Percentiles rank a stretch among this genome's conserved stretches.
Conservation (phyloP, 2,888 invertebrate species). For the Itoplectis maculator region DNA sequence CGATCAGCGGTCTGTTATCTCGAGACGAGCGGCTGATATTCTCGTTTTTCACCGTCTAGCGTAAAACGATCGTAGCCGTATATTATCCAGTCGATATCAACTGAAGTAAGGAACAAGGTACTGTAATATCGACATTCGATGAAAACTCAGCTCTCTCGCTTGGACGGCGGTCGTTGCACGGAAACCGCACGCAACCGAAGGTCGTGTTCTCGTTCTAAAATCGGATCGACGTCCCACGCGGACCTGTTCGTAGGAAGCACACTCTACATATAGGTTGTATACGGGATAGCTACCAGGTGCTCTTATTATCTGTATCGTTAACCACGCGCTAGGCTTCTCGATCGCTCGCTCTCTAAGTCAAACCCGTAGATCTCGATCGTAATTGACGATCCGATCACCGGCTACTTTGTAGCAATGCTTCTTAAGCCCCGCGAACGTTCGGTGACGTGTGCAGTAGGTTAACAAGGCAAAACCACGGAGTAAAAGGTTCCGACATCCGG, state of each 20-base stretch:
- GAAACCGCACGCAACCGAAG: constrained; percentile 69
- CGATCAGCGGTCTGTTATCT: constrained; percentile 7
- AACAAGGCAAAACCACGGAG: too few relatives aligned
- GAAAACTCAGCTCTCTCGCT: constrained; percentile 17
- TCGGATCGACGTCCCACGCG: constrained; percentile 71
- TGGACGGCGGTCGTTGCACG: constrained; percentile 44
- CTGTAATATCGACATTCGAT: constrained; percentile 13
- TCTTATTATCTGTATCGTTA: constrained; percentile 39
- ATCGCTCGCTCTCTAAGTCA: constrained; percentile 1
- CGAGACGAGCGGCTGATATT: constrained; percentile 10
- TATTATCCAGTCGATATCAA: constrained; percentile 6
- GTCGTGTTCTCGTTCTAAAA: constrained; percentile 75
- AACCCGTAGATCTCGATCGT: constrained; percentile 22
- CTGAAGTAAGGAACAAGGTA: background rate
- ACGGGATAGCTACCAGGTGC: constrained; percentile 70
- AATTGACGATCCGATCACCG: constrained; percentile 14
- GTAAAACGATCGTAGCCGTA: constrained; percentile 3
- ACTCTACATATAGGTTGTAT: constrained; percentile 37
- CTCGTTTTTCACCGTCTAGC: constrained; percentile 10
- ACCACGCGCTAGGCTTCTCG: constrained; percentile 7
- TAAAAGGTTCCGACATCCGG: too few relatives aligned
- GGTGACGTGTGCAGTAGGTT: background rate
- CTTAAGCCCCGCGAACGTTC: background rate
- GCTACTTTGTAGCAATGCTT: constrained; percentile 43
- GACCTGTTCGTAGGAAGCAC: constrained; percentile 73